These are phyloP conservation scores for Parthenolecanium corni DNA, from an alignment of 2,888 invertebrate species.

Conservation along the genomic window DNA sequence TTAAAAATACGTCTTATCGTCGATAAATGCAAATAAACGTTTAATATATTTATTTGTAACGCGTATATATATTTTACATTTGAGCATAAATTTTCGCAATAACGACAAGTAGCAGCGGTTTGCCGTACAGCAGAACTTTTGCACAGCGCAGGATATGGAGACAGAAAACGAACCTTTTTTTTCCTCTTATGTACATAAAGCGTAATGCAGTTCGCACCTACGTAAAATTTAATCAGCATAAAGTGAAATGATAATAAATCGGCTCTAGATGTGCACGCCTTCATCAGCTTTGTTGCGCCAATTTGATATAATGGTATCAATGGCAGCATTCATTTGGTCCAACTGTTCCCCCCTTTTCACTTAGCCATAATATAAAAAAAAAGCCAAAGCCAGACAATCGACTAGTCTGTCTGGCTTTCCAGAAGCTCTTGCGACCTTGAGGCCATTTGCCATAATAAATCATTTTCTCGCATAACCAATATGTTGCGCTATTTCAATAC, in stretches of 20 bases:
- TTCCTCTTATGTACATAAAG: constrained; percentile 2
- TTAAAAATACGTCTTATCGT: constrained; percentile 26
- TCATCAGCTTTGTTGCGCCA: constrained; percentile 26
- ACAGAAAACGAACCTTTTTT: too few relatives aligned
- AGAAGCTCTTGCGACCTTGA: constrained; percentile 24
- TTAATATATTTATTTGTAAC: constrained; percentile 26
- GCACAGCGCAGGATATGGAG: too few relatives aligned
- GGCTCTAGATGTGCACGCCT: constrained; percentile 22
- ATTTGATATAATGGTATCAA: constrained; percentile 26
- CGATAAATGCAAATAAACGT: constrained; percentile 27
- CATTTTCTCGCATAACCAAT: constrained; percentile 12
- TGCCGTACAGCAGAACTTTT: neutral
- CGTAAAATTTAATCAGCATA: constrained; percentile 28
- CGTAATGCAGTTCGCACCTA: constrained; percentile 27
- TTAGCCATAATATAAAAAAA: too few relatives aligned
- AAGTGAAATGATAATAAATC: constrained; percentile 27
- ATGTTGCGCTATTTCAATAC: too few relatives aligned
- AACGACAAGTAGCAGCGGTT: constrained; percentile 25
- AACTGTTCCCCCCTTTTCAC: too few relatives aligned
- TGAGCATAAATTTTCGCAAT: constrained; percentile 27
- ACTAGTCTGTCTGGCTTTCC: constrained; percentile 24
- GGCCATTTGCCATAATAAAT: constrained; percentile 8
- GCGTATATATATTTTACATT: constrained; percentile 22
- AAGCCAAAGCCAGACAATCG: constrained; percentile 18
- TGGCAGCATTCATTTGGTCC: too few relatives aligned